These are phyloP conservation scores for Acanthopleura granulata DNA, from an alignment of 2,888 invertebrate species.

Conservation along the genomic window DNA sequence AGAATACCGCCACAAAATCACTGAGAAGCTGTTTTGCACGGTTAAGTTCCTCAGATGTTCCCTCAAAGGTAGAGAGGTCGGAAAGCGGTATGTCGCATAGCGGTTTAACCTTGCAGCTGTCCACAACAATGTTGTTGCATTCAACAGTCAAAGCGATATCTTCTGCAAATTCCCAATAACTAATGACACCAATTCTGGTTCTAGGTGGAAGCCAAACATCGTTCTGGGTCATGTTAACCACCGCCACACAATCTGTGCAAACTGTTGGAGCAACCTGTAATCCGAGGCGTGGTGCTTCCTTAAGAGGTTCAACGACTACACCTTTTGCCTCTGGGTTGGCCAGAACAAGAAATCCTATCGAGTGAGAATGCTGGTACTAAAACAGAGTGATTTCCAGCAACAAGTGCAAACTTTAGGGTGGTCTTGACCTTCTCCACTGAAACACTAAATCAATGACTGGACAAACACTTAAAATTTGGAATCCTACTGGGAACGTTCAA, in stretches of 20 bases:
- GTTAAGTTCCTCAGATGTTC: background rate
- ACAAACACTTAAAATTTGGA: background rate
- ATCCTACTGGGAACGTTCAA: constrained; percentile 6
- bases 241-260: background rate
- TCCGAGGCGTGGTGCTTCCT: background rate
- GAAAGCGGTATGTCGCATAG: background rate
- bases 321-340: background rate
- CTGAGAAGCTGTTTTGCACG: background rate
- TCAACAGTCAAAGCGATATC: background rate
- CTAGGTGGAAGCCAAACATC: constrained; percentile 11
- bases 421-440: background rate
- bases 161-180: background rate
- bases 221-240: background rate
- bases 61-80: background rate
- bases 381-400: background rate
- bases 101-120: background rate
- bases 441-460: background rate
- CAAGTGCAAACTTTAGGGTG: background rate
- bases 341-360: background rate
- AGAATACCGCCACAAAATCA: background rate
- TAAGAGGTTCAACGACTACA: background rate
- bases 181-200: background rate
- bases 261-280: background rate
- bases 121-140: background rate
- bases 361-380: background rate